Evolutionary conservation across 2,888 invertebrate genomes (phyloP), one percentile per base, ranked within the genome.

Genomic region (Callyntrura sp.): DNA sequence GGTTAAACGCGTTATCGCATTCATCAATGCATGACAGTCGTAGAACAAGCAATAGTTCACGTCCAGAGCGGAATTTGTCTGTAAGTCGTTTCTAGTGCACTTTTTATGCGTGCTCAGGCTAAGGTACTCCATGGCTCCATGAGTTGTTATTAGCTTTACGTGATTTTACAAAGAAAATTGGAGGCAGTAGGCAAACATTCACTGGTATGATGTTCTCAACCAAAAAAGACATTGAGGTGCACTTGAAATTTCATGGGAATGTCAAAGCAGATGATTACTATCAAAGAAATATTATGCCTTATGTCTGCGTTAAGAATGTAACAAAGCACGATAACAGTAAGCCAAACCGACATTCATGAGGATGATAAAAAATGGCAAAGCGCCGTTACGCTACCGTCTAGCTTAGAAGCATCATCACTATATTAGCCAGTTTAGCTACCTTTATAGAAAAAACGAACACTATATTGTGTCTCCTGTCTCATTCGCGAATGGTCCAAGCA

Each of bases 231-330:
- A 88, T 88, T 88, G 88, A 73, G 82, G 9, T 88, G 88, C 82
- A 88, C 88, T 88, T 88, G 88, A 88, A 88, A 73, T 82, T 88
- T 88, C 88, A 88, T 88, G 88, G 88, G 88, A 88, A 88, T 88
- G 88, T 48, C 88, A 88, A 65, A 1, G 35, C 17, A 87, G 55
- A 78, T 48, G 57, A 82, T 88, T 68, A 82, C 48, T 60, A 48
- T 73, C n/a, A 70, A 17, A 70, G 48, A 73, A 20, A 20, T 45
- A 73, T 35, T 35, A 35, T 35, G 35, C 35, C 6, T 35, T 35
- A 6, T 35, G 35, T 35, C 35, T 35, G 35, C 35, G 35, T 35
- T n/a, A n/a, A 25, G 14, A 70, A 17, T 73, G 14, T 48, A 45
- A 6, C 2, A 35, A 35, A 35, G 6, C 2, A 35, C 35, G 35